A percentile compares a stretch with the other conserved stretches of the same genome.
These are phyloP conservation scores for Cepaea nemoralis DNA, from an alignment of 1,140 invertebrate species.

Conservation along the genomic window DNA sequence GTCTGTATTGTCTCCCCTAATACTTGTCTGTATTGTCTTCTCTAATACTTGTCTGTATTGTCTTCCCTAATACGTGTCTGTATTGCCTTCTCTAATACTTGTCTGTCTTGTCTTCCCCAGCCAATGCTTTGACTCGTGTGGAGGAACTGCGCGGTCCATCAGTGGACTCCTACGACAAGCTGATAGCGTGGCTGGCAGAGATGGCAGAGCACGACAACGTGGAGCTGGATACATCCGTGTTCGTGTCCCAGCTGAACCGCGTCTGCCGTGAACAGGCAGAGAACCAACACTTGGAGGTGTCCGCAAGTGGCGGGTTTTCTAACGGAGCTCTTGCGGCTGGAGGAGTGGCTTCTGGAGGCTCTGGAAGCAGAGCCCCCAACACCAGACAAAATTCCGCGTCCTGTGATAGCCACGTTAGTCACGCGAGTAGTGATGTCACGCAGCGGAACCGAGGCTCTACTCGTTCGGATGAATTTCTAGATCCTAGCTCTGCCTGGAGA, in stretches of 20 bases:
- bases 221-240: constrained; percentile 48
- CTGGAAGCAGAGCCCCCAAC: constrained; percentile 15
- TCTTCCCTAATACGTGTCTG: too few relatives aligned
- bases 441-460: constrained; percentile 19
- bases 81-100: too few relatives aligned
- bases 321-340: background rate
- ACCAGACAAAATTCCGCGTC: constrained; percentile 47
- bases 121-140: constrained; percentile 42
- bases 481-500: constrained; percentile 37
- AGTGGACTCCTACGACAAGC: constrained; percentile 58
- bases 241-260: constrained; percentile 51
- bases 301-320: background rate
- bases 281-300: background rate
- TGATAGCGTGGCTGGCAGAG: constrained; percentile 57
- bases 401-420: constrained; percentile 42
- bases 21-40: too few relatives aligned
- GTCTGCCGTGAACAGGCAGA: constrained; percentile 39
- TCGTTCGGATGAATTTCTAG: constrained; percentile 38
- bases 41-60: too few relatives aligned
- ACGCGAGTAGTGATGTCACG: constrained; percentile 21
- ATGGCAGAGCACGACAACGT: constrained; percentile 56
- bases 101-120: constrained; percentile 36
- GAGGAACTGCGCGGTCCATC: constrained; percentile 48
- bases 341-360: background rate
- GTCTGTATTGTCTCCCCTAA: too few relatives aligned